Evolutionary conservation across 2,888 invertebrate species (phyloP), one percentile per base, ranked within the genome.

Genomic region (Holacanthella duospinosa): DNA sequence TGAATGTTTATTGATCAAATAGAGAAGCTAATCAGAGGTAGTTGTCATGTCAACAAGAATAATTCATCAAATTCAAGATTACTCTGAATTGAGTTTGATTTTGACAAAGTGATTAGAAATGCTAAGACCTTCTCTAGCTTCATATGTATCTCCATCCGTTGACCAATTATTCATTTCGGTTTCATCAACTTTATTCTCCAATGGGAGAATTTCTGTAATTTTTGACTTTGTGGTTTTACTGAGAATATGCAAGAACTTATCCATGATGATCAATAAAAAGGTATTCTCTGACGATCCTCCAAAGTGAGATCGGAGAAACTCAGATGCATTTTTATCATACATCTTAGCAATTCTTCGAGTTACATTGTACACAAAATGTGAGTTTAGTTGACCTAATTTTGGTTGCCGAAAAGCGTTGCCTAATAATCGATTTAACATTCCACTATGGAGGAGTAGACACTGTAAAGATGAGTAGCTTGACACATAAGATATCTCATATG

Each of bases 381-480:
- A 62, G 29, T 64, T 63, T 9, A 67, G 27, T n/a, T 9, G 24
- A 1, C 53, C 59, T 4, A 68, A 27, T 55, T 66, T 68, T 1
- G 70, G 69, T 2, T 66, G 36, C 25, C 62, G 66, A 9, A 71
- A 63, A 0, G 69, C 68, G 21, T 67, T 62, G 19, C 65, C 66
- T 2, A 71, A 44, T 24, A 72, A 43, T 44, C 58, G 65, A 36
- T 69, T 70, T n/a, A 72, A 29, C 63, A 66, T 65, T 21, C 59
- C 62, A 16, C 64, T 57, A 56, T 70, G 68, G 28, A 54, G 67
- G 0, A 71, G 36, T 16, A 69, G 27, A 56, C 65, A 61, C 24
- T 66, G 54, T 27, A 61, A 71, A 44, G 69, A 66, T 1, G 65
- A 69, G n/a, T 64, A 60, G 2, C 28, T 44, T 43, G 60, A 66